Evolutionary conservation across 2,113 vertebrate species (phyloP).

Genomic region (Osmerus mordax): DNA sequence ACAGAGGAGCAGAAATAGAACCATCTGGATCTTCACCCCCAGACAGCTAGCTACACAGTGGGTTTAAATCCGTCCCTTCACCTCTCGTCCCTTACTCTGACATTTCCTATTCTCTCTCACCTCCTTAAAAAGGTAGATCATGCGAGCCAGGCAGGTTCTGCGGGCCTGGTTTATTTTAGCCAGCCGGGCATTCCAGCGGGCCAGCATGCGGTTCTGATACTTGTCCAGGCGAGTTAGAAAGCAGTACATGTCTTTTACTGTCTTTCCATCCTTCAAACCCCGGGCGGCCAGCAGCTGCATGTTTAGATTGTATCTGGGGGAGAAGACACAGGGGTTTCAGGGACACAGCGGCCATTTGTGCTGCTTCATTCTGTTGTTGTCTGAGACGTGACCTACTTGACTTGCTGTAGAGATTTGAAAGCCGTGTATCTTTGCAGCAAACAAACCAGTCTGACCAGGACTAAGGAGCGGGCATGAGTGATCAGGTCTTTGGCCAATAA

Average conservation of each 20-base stretch:
- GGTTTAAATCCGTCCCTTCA: not conserved
- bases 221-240: slow-evolving; percentile 15
- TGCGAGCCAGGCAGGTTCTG: not conserved
- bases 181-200: not conserved
- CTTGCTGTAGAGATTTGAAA: slow-evolving; percentile 9
- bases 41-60: not conserved
- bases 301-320: slow-evolving; percentile 6
- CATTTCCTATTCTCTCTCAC: not conserved
- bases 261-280: slow-evolving; percentile 5
- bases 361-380: too few species aligned
- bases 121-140: slow-evolving; percentile 19
- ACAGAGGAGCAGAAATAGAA: not conserved
- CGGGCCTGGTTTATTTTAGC: not conserved
- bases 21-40: not conserved
- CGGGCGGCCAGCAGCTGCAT: slow-evolving; percentile 2
- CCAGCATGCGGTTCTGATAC: not conserved
- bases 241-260: slow-evolving; percentile 3
- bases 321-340: too few species aligned
- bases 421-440: slow-evolving; percentile 15
- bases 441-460: slow-evolving; percentile 6
- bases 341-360: too few species aligned
- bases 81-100: too few species aligned
- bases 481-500: not conserved
- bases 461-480: not conserved
- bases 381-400: slow-evolving; percentile 4